Evolutionary conservation across 2,888 invertebrate species (phyloP).

Genomic region (Lasioglossum figueresi): DNA sequence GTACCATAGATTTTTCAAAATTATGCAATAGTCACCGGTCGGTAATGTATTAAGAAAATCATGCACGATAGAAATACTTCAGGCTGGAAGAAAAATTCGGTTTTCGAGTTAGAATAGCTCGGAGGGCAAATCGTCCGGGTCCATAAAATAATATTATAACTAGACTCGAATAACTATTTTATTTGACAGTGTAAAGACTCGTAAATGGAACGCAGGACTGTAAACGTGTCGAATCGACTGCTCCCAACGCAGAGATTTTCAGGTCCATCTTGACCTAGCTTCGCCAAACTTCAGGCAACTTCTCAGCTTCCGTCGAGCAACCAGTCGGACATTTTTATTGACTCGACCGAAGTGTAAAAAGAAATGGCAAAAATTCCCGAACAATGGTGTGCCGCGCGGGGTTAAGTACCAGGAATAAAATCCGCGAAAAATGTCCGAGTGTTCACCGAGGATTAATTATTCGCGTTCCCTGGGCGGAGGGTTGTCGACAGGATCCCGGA

Average conservation of each 20-base stretch:
- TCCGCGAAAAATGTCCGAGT: background rate
- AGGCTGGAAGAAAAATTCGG: no score
- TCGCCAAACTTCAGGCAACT: background rate
- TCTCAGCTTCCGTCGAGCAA: background rate
- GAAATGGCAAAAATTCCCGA: background rate
- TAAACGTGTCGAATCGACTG: background rate
- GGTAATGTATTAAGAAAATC: no score
- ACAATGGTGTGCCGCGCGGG: background rate
- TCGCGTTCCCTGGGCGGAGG: background rate
- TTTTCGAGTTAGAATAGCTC: no score
- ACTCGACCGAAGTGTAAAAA: background rate
- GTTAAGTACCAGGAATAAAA: background rate
- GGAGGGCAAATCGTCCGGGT: no score
- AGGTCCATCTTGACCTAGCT: background rate
- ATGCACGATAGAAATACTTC: no score
- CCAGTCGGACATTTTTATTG: background rate
- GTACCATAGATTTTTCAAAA: no score
- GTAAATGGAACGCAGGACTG: background rate
- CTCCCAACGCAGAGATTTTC: background rate
- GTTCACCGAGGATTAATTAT: background rate
- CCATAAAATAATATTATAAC: no score
- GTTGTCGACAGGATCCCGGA: background rate
- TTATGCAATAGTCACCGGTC: no score
- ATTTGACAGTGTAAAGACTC: background rate
- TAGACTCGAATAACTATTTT: background rate